phyloP scores from a whole-genome alignment of 2,113 vertebrate genomes.

The Rhinolophus ferrumequinum region DNA sequence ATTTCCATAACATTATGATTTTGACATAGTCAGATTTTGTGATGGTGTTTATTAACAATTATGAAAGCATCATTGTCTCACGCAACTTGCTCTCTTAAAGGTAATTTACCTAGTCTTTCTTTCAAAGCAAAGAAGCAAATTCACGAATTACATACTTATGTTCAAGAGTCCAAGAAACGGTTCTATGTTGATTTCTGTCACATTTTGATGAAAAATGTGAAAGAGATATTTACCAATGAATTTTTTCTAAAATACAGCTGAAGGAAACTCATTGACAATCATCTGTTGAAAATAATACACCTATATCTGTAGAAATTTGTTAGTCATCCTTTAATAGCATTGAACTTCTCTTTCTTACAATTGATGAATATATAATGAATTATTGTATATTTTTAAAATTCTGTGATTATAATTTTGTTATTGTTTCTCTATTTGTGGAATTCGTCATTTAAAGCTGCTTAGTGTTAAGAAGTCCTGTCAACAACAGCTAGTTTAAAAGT shows the following conservation, averaged over 20 bases:
- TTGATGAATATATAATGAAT: neutral
- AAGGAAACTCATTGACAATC: neutral
- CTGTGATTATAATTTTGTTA: neutral
- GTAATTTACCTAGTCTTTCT: constrained; percentile 28
- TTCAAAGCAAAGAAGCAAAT: constrained; percentile 11
- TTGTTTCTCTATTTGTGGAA: neutral
- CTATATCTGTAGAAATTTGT: constrained; percentile 14
- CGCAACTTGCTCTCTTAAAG: neutral
- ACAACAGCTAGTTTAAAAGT: constrained; percentile 14
- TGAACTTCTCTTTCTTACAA: neutral
- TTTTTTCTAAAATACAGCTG: neutral
- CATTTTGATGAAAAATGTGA: constrained; percentile 7
- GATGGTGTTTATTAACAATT: neutral
- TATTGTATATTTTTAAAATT: neutral
- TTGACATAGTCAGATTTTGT: neutral
- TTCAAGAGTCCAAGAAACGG: neutral
- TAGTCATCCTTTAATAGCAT: neutral
- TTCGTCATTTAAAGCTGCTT: constrained; percentile 12
- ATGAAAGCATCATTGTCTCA: neutral
- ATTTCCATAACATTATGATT: neutral
- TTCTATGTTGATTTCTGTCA: constrained; percentile 10
- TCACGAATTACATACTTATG: constrained; percentile 1
- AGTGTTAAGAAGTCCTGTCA: neutral
- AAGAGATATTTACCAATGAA: neutral
- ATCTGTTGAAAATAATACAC: neutral